Conservation (phyloP, 2,113 vertebrate species). For the Bufo bufo region DNA sequence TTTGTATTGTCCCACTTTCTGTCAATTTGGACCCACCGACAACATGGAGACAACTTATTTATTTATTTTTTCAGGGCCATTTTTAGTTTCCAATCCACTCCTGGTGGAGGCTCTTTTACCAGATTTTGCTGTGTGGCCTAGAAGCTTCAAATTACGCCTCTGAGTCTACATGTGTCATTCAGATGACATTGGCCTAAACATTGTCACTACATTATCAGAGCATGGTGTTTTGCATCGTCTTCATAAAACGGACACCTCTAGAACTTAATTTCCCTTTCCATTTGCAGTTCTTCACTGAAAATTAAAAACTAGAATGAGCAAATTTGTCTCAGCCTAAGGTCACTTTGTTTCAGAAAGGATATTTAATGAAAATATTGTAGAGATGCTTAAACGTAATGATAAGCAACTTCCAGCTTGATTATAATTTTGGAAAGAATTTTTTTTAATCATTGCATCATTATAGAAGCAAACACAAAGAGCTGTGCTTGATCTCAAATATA, state of each 20-base stretch:
- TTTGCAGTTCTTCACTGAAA: background rate
- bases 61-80: too few relatives aligned
- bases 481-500: background rate
- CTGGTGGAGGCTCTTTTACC: too few relatives aligned
- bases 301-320: background rate
- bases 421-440: conserved; percentile 10
- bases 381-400: conserved; percentile 26
- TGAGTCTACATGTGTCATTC: background rate
- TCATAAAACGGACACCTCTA: conserved; percentile 1
- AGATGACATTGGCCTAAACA: too few relatives aligned
- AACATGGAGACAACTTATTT: too few relatives aligned
- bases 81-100: too few relatives aligned
- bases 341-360: conserved; percentile 5
- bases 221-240: background rate
- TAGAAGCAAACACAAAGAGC: background rate
- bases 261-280: conserved; percentile 19
- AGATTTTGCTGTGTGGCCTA: too few relatives aligned
- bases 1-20: too few relatives aligned
- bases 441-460: conserved; percentile 45
- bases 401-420: conserved; percentile 43
- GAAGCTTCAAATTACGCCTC: too few relatives aligned
- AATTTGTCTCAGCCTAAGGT: background rate
- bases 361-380: conserved; percentile 21
- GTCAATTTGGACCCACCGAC: too few relatives aligned
- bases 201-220: background rate